These are phyloP conservation scores for Geopemphigus sp. DNA, from an alignment of 1,140 invertebrate genomes.

Conservation along the genomic window DNA sequence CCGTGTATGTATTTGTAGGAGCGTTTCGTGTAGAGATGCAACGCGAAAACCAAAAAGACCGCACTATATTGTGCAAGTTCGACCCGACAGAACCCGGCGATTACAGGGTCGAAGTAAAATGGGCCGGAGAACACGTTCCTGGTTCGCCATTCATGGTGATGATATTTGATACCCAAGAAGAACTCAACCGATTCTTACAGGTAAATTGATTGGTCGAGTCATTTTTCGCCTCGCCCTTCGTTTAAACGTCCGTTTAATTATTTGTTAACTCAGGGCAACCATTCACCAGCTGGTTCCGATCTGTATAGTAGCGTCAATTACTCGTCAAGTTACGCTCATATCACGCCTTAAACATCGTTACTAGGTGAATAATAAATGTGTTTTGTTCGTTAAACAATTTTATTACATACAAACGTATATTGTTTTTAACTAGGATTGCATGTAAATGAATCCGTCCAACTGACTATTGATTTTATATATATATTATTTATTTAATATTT, in stretches of 20 bases:
- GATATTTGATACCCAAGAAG: slow-evolving; percentile 98
- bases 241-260: not conserved
- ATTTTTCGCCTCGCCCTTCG: not conserved
- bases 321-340: slow-evolving; percentile 58
- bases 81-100: slow-evolving; percentile 98
- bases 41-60: slow-evolving; percentile 95
- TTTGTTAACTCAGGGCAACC: slow-evolving; percentile 55
- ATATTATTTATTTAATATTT: slow-evolving; percentile 48
- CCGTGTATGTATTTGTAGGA: slow-evolving; percentile 59
- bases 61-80: slow-evolving; percentile 95
- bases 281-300: slow-evolving; percentile 57
- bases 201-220: slow-evolving; percentile 42
- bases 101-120: slow-evolving; percentile 96
- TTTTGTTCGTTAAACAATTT: slow-evolving; percentile 32
- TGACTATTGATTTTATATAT: slow-evolving; percentile 35
- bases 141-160: slow-evolving; percentile 98
- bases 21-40: slow-evolving; percentile 99
- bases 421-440: slow-evolving; percentile 34
- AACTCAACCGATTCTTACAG: slow-evolving; percentile 68
- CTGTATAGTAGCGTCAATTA: slow-evolving; percentile 61
- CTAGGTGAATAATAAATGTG: slow-evolving; percentile 28
- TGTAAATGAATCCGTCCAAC: slow-evolving; percentile 40
- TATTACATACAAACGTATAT: slow-evolving; percentile 16
- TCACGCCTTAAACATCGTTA: slow-evolving; percentile 53
- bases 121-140: slow-evolving; percentile 95